A percentile compares a stretch with the other conserved stretches of the same genome.
Evolutionary conservation across 2,113 vertebrate species (phyloP).

Genomic region (Chloroceryle aenea): DNA sequence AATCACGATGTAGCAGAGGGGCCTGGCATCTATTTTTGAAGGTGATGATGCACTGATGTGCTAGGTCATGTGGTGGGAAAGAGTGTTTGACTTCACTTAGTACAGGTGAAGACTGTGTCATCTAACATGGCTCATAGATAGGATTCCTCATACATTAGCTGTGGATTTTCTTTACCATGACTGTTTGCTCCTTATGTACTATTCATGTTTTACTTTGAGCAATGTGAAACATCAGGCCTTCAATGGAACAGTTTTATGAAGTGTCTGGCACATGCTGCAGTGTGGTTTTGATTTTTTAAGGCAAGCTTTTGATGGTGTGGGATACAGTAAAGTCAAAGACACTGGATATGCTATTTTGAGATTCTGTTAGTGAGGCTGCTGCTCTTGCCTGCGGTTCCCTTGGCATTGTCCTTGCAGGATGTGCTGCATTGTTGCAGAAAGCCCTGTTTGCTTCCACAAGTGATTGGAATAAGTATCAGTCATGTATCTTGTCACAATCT

Average conservation of each 20-base stretch:
- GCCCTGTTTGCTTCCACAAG: not conserved
- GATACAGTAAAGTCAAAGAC: constrained; percentile 7
- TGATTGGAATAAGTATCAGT: not conserved
- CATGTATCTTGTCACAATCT: not conserved
- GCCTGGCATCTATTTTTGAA: not conserved
- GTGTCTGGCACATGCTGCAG: not conserved
- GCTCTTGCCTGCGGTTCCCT: not conserved
- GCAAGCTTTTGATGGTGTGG: not conserved
- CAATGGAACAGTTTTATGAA: not conserved
- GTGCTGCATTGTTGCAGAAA: constrained; percentile 14
- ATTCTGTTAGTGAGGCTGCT: not conserved
- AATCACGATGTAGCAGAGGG: not conserved
- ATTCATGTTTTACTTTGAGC: not conserved
- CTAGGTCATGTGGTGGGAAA: not conserved
- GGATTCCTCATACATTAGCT: not conserved
- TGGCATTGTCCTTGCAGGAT: constrained; percentile 1
- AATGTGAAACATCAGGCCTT: not conserved
- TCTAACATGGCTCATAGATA: not conserved
- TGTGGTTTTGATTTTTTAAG: not conserved
- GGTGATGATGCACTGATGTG: accelerated
- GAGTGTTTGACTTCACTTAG: not conserved
- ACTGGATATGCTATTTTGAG: not conserved
- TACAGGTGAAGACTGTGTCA: not conserved
- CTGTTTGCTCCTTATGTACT: not conserved
- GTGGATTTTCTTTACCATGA: not conserved